Conservation (phyloP, 2,797 vertebrate species). For the Sebastes wilsoni region DNA sequence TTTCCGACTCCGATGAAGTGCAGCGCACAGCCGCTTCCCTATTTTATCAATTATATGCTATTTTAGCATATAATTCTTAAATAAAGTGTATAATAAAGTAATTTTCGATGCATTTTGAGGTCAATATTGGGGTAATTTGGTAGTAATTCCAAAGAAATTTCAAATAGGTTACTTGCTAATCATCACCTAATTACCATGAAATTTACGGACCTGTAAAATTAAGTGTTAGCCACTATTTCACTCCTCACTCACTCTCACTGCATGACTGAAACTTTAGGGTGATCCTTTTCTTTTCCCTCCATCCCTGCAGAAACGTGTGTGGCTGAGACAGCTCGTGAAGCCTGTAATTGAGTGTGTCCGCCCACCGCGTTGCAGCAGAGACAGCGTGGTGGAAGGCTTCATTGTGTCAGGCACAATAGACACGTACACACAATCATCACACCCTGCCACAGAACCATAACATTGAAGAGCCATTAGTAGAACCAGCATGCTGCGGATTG, state of each 20-base stretch:
- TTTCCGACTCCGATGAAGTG: too few species aligned
- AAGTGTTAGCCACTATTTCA: background rate
- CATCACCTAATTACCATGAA: too few species aligned
- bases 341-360: slow-evolving; percentile 84
- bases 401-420: slow-evolving; percentile 71
- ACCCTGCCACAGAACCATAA: slow-evolving; percentile 2
- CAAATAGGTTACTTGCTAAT: too few species aligned
- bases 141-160: too few species aligned
- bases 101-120: too few species aligned
- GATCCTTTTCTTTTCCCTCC: background rate
- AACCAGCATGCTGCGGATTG: background rate
- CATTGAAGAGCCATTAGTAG: slow-evolving; percentile 13
- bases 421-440: slow-evolving; percentile 47
- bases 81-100: too few species aligned
- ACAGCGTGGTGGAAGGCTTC: slow-evolving; percentile 58
- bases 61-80: too few species aligned
- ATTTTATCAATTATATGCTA: too few species aligned
- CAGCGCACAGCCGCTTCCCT: too few species aligned
- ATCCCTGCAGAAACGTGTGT: slow-evolving; percentile 27
- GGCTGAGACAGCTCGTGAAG: slow-evolving; percentile 63
- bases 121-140: too few species aligned
- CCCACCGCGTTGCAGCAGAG: slow-evolving; percentile 76
- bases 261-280: background rate
- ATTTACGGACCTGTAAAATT: too few species aligned
- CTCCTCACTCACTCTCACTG: background rate